phyloP scores from a whole-genome alignment of 2,888 invertebrate species.

The Eumerus sabulonum region DNA sequence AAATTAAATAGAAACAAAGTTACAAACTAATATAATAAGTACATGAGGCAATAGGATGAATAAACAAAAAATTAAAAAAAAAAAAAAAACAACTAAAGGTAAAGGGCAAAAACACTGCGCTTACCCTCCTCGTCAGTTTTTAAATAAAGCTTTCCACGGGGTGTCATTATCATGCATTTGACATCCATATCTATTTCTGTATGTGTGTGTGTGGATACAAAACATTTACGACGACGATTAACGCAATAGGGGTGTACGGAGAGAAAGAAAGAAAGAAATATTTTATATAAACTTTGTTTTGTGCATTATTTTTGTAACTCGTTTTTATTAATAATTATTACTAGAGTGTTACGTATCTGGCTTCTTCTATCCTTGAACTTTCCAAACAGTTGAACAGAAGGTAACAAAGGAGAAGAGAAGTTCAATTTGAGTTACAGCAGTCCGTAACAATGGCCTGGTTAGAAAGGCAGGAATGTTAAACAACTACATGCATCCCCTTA shows the following conservation, averaged over 20 bases:
- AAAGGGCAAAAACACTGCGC: conserved; percentile 74
- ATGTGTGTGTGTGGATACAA: conserved; percentile 80
- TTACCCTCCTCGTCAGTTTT: conserved; percentile 92
- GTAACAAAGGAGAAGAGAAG: conserved; percentile 1
- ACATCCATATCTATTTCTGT: conserved; percentile 81
- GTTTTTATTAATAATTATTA: conserved; percentile 36
- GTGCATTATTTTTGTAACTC: conserved; percentile 16
- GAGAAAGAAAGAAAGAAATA: conserved; percentile 50
- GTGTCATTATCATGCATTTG: conserved; percentile 88
- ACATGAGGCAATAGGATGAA: conserved; percentile 26
- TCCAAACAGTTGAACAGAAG: not conserved
- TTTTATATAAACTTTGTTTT: conserved; percentile 30
- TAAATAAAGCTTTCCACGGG: conserved; percentile 90
- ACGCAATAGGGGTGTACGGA: conserved; percentile 50
- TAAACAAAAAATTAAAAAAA: conserved; percentile 23
- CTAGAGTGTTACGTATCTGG: conserved; percentile 8
- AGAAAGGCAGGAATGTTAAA: too few relatives aligned
- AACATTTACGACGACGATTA: conserved; percentile 52
- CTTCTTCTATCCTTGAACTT: conserved; percentile 34
- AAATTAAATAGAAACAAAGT: conserved; percentile 34
- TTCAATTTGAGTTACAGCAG: not conserved
- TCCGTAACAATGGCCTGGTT: not conserved
- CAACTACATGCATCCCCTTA: too few relatives aligned
- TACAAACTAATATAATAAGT: conserved; percentile 19
- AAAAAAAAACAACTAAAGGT: conserved; percentile 56